These are phyloP conservation scores for Nomada fucata DNA, from an alignment of 2,888 invertebrate genomes.

Conservation along the genomic window DNA sequence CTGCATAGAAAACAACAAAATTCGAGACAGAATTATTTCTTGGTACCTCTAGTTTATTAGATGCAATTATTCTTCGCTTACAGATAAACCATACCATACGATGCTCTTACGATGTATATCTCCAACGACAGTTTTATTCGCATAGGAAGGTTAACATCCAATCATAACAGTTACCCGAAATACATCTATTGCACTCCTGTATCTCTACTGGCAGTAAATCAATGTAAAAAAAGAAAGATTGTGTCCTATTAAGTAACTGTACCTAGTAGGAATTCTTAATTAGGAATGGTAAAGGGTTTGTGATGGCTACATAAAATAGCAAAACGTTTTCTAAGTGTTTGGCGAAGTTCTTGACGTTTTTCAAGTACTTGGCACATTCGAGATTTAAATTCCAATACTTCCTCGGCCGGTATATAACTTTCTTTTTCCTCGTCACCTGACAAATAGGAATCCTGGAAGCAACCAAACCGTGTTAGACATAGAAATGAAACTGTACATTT, in stretches of 20 bases:
- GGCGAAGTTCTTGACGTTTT: constrained; percentile 92
- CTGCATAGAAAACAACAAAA: constrained; percentile 58
- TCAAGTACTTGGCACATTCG: constrained; percentile 91
- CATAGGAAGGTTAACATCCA: constrained; percentile 61
- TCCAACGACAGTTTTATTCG: constrained; percentile 65
- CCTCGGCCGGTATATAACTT: constrained; percentile 94
- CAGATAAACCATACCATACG: constrained; percentile 61
- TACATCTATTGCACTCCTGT: constrained; percentile 70
- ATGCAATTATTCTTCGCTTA: constrained; percentile 52
- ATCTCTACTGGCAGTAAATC: constrained; percentile 74
- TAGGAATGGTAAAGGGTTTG: constrained; percentile 80
- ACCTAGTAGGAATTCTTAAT: constrained; percentile 73
- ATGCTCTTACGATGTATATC: constrained; percentile 53
- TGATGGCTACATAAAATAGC: constrained; percentile 89
- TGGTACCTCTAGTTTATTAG: constrained; percentile 60
- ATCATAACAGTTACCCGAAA: constrained; percentile 72
- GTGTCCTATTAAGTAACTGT: constrained; percentile 69
- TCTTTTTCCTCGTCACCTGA: constrained; percentile 89
- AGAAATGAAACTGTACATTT: not conserved
- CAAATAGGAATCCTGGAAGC: constrained; percentile 90
- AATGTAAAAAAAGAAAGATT: constrained; percentile 75
- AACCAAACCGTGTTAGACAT: constrained; percentile 20
- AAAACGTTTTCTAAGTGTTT: constrained; percentile 93
- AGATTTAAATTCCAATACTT: constrained; percentile 94
- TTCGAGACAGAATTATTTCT: constrained; percentile 53